Evolutionary conservation across 2,113 vertebrate genomes (phyloP).

Genomic region (Cyanistes caeruleus): DNA sequence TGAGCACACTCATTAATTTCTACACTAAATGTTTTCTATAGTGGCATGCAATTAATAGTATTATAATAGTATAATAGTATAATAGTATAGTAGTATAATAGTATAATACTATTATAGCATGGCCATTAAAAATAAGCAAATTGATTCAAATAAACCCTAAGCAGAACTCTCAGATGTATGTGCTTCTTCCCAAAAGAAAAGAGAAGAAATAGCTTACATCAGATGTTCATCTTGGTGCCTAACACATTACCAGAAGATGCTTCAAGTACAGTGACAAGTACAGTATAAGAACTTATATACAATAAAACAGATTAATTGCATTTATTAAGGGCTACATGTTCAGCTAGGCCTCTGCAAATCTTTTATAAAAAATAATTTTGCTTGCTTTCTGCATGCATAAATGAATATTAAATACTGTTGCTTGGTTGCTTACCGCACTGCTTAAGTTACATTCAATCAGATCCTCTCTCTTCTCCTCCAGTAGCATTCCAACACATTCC

Average conservation of each 20-base stretch:
- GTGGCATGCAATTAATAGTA: not conserved
- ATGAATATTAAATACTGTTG: constrained; percentile 43
- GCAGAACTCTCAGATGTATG: not conserved
- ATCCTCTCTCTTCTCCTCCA: not conserved
- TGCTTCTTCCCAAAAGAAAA: not conserved
- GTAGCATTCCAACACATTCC: not conserved
- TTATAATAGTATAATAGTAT: no score
- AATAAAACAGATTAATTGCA: constrained; percentile 18
- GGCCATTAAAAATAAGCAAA: not conserved
- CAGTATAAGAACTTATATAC: not conserved
- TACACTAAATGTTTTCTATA: not conserved
- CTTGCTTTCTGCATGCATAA: not conserved
- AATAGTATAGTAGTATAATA: no score
- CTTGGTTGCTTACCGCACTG: not conserved
- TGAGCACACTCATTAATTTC: not conserved
- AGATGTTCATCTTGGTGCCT: constrained; percentile 16
- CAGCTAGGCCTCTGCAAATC: not conserved
- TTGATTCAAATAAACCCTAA: not conserved
- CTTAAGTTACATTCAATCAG: constrained; percentile 28
- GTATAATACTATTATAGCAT: not conserved
- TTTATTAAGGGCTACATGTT: constrained; percentile 4
- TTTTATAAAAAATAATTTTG: constrained; percentile 1
- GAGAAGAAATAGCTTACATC: not conserved
- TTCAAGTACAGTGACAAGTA: not conserved
- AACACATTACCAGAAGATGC: not conserved